Base-by-base conservation (phyloP, 2,797 vertebrate genomes). In the Aselliscus stoliczkanus region DNA sequence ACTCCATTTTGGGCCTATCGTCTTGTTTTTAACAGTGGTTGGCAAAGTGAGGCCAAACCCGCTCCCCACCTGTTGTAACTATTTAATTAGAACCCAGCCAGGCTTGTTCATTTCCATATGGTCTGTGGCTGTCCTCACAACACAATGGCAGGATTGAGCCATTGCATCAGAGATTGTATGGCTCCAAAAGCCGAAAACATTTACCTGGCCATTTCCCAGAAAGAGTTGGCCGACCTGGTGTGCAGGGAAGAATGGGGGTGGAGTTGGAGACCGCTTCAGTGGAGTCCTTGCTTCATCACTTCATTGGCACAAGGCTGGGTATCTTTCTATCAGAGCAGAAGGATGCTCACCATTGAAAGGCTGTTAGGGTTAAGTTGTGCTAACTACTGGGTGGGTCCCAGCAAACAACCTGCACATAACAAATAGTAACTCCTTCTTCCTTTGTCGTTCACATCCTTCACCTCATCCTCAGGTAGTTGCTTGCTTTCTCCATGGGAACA, bases 241-340 rank as follows among this genome's bases (percentile, higher is more conserved):
- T 64, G 7, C 23, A 29, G 65, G 42, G n/a, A 58, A 4, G 64
- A 8, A 13, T 4, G 72, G 85, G 31, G 39, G 44, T 60, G 56
- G 29, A 13, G 60, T 50, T 0, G 0, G 79, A 18, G n/a, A 44
- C n/a, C 17, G 8, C 62, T 27, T 5, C 8, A 0, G 0, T 8
- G 1, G 47, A 39, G 27, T 25, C 34, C 84, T 72, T 27, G 29
- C 39, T 21, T 6, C 7, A 18, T 62, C 7, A 13, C 18, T 67
- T 64, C 25, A 3, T 10, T 52, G 73, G 67, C 1, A 1, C 0
- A 0, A 54, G 56, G 47, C 20, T 37, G 50, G 15, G 31, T 3
- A n/a, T 37, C 67, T 13, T 52, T 27, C 27, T 39, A 42, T 62
- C 73, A 17, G 4, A 42, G 52, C 62, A 76, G 47, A 70, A 50